Conservation (phyloP, 2,888 invertebrate genomes). For the Trissoscelio sp. region DNA sequence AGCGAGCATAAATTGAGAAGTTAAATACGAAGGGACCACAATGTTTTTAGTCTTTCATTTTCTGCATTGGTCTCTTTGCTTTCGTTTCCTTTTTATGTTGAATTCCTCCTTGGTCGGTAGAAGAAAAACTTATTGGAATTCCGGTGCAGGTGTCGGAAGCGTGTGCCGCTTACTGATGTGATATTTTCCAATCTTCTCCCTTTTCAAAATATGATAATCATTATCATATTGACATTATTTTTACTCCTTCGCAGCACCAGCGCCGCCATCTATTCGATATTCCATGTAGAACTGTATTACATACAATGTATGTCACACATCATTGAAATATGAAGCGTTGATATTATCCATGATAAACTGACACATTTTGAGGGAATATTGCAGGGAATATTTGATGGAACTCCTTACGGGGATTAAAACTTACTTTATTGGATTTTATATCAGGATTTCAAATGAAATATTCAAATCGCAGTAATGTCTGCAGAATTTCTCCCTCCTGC, state of each 20-base stretch:
- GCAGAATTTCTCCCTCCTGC: conserved; percentile 32
- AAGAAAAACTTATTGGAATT: conserved; percentile 81
- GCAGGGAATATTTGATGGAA: conserved; percentile 52
- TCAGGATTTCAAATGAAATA: conserved; percentile 61
- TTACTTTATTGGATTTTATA: conserved; percentile 65
- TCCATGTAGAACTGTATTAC: conserved; percentile 60
- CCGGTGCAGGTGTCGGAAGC: conserved; percentile 77
- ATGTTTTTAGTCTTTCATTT: conserved; percentile 60
- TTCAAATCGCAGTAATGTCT: conserved; percentile 61
- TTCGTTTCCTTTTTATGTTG: conserved; percentile 46
- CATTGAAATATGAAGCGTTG: conserved; percentile 65
- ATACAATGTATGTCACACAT: conserved; percentile 60
- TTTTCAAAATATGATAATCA: conserved; percentile 76
- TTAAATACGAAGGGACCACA: conserved; percentile 45
- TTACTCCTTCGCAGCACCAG: conserved; percentile 41
- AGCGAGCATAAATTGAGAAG: conserved; percentile 54
- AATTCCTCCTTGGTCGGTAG: conserved; percentile 58
- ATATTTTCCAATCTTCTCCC: conserved; percentile 64
- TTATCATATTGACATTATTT: conserved; percentile 77
- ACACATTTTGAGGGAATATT: conserved; percentile 57
- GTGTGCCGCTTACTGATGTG: conserved; percentile 79
- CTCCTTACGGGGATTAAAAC: conserved; percentile 62
- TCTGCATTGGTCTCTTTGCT: conserved; percentile 31
- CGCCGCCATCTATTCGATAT: conserved; percentile 61
- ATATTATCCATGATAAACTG: conserved; percentile 64